phyloP scores from a whole-genome alignment of 2,888 invertebrate genomes.

The Orchestes rusci region DNA sequence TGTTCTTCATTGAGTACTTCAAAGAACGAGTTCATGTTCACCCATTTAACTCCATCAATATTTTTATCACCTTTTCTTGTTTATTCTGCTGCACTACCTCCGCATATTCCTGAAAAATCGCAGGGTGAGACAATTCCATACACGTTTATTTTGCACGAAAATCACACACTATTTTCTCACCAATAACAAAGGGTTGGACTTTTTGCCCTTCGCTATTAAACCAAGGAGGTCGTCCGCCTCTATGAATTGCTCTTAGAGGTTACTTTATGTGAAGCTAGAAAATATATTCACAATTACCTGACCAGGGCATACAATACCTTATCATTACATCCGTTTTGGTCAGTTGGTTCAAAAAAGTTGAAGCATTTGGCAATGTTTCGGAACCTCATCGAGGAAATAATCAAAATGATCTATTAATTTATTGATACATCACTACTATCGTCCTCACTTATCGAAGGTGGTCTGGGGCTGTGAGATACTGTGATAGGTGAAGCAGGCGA shows the following conservation, averaged over 20 bases:
- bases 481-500: slow-evolving; percentile 69
- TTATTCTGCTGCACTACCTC: slow-evolving; percentile 98
- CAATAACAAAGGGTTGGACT: slow-evolving; percentile 96
- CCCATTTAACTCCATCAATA: slow-evolving; percentile 97
- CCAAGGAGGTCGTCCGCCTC: slow-evolving; percentile 98
- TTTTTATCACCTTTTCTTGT: slow-evolving; percentile 98
- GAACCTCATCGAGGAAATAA: slow-evolving; percentile 46
- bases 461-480: slow-evolving; percentile 66
- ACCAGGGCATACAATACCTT: slow-evolving; percentile 8
- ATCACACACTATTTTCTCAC: slow-evolving; percentile 45
- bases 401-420: no score
- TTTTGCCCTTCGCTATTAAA: slow-evolving; percentile 94
- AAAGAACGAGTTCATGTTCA: slow-evolving; percentile 99
- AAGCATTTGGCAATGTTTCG: slow-evolving; percentile 64
- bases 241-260: slow-evolving; percentile 87
- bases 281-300: background rate
- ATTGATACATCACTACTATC: background rate
- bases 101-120: slow-evolving; percentile 75
- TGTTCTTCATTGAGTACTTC: slow-evolving; percentile 93
- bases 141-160: no score
- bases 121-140: no score
- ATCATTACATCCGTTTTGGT: slow-evolving; percentile 80
- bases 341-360: slow-evolving; percentile 75
- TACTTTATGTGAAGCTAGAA: slow-evolving; percentile 48
- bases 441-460: slow-evolving; percentile 61